Conservation (phyloP, 2,113 vertebrate species). For the human (Homo sapiens) region GRCh38 chr3:23404501-23405000, state of each 20-base stretch:
- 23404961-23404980: not conserved
- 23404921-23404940: not conserved
- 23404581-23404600: not conserved
- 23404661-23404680: conserved; percentile 45
- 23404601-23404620: not conserved
- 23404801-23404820: not conserved
- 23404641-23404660: not conserved
- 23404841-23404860: not conserved
- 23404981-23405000: not conserved
- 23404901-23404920: not conserved
- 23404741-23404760: not conserved
- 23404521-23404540: conserved; percentile 28
- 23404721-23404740: conserved; percentile 14
- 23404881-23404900: not conserved
- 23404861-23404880: not conserved
- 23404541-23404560: conserved; percentile 20
- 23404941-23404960: not conserved
- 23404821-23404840: not conserved
- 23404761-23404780: not conserved
- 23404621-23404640: not conserved
- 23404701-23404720: not conserved
- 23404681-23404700: not conserved
- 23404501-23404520: conserved; percentile 15
- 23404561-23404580: not conserved
- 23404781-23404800: not conserved